Percentiles rank a stretch among this genome's conserved stretches.
Evolutionary conservation across 2,888 invertebrate genomes (phyloP).

Genomic region (Heterodera filipjevi): DNA sequence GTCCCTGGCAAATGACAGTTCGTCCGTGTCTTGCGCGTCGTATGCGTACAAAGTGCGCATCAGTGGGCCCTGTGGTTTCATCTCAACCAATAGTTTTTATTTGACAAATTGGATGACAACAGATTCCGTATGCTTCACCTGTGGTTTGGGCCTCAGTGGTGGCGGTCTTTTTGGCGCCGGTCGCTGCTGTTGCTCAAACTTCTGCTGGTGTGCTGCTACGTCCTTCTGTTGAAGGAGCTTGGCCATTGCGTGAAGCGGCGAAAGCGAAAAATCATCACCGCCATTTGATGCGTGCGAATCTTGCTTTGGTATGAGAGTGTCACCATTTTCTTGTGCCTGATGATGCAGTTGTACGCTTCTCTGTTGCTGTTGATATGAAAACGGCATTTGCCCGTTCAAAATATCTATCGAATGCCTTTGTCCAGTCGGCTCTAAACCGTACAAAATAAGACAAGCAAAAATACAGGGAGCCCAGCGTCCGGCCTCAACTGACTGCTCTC

Average conservation of each 20-base stretch:
- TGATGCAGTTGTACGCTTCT: neutral
- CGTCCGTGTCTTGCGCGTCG: conserved; percentile 74
- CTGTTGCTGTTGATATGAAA: neutral
- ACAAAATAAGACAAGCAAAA: no score
- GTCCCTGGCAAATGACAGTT: conserved; percentile 72
- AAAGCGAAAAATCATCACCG: neutral
- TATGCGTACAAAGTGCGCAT: conserved; percentile 72
- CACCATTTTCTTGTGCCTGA: neutral
- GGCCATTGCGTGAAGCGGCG: conserved; percentile 5
- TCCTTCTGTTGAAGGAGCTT: conserved; percentile 14
- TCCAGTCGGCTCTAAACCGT: neutral
- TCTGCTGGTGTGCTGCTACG: neutral
- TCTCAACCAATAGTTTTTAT: neutral
- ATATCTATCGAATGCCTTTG: neutral
- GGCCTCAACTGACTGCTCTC: conserved; percentile 7
- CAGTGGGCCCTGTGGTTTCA: conserved; percentile 61
- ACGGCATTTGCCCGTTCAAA: neutral
- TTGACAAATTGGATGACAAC: no score
- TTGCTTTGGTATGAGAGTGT: neutral
- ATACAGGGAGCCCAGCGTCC: no score
- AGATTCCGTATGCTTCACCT: conserved; percentile 19
- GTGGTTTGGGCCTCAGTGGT: conserved; percentile 68
- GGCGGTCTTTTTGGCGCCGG: conserved; percentile 43
- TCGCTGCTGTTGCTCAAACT: neutral
- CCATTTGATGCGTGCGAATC: neutral